Evolutionary conservation across 2,113 vertebrate species (phyloP).

Genomic region (Channa maculata): DNA sequence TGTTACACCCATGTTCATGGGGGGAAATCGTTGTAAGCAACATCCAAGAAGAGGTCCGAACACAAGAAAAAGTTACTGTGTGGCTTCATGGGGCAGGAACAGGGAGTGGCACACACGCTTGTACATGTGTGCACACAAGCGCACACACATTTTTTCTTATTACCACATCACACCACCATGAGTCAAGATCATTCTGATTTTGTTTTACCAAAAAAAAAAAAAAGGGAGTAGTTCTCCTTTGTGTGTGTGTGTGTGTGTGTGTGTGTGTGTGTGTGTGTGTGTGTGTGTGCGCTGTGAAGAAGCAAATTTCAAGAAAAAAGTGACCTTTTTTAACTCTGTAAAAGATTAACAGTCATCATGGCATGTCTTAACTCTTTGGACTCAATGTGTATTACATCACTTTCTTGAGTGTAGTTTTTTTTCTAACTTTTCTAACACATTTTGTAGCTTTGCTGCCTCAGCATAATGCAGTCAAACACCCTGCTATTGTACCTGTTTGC

Average conservation of each 20-base stretch:
- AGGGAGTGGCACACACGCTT: slow-evolving; percentile 68
- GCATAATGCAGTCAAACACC: neutral
- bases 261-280: too few relatives aligned
- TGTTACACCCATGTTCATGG: slow-evolving; percentile 48
- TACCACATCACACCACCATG: slow-evolving; percentile 28
- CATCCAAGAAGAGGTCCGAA: slow-evolving; percentile 56
- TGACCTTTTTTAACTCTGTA: too few relatives aligned
- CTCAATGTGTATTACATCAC: too few relatives aligned
- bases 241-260: neutral
- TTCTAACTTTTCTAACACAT: neutral
- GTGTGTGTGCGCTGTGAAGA: too few relatives aligned
- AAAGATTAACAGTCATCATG: too few relatives aligned
- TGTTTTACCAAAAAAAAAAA: slow-evolving; percentile 29
- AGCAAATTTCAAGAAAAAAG: too few relatives aligned
- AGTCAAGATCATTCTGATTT: slow-evolving; percentile 53
- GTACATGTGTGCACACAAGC: neutral
- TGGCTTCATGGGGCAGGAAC: slow-evolving; percentile 49
- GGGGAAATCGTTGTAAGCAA: slow-evolving; percentile 52
- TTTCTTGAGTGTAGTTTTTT: too few relatives aligned
- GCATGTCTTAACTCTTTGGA: too few relatives aligned
- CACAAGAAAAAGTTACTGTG: slow-evolving; percentile 58
- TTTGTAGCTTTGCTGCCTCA: neutral
- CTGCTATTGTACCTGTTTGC: slow-evolving; percentile 43
- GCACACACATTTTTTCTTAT: slow-evolving; percentile 9
- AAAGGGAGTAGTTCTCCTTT: slow-evolving; percentile 11